Base-by-base conservation (phyloP, 2,113 vertebrate genomes). In the Plestiodon gilberti region DNA sequence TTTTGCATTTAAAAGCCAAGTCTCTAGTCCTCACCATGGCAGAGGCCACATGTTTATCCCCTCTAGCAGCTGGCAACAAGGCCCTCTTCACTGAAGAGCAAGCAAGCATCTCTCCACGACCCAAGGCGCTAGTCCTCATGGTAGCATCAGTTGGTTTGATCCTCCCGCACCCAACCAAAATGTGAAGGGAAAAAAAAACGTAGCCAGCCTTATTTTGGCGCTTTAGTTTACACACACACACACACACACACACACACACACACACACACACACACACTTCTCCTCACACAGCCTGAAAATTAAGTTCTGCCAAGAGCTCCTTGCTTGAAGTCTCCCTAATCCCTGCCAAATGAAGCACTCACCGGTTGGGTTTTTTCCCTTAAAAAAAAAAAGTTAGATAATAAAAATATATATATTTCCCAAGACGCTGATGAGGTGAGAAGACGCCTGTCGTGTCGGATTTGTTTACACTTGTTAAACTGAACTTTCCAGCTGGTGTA, bases 401-500 rank as follows among this genome's bases (percentile, higher is more conserved):
- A 2, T 33, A 28, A 62, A n/a, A 13, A 81, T 10, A 81, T 52
- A 55, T 52, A n/a, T 17, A 74, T 64, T 35, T 73, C 57, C 57
- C n/a, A 61, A 77, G 38, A 23, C 2, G 23, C 74, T 3, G 35
- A 20, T 8, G 6, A 88, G 81, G 87, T 64, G 75, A 73, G 65
- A 74, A 52, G 67, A 40, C 23, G n/a, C n/a, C 28, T 1, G 17
- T 23, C 28, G 25, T 20, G 57, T 20, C 59, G 75, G 81, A 83
- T 88, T 71, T 83, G 57, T 83, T 79, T 88, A 78, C 87, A 62
- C 81, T 73, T 83, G 57, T 64, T 73, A 62, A 55, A 55, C n/a
- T 74, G 67, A 81, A 88, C 65, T 64, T 79, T 83, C 87, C 87
- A 84, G 76, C 67, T 15, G 67, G 67, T 73, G 25, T 83, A 88